These are phyloP conservation scores for Aspidiotus destructor DNA, from an alignment of 2,888 invertebrate species.

Conservation along the genomic window DNA sequence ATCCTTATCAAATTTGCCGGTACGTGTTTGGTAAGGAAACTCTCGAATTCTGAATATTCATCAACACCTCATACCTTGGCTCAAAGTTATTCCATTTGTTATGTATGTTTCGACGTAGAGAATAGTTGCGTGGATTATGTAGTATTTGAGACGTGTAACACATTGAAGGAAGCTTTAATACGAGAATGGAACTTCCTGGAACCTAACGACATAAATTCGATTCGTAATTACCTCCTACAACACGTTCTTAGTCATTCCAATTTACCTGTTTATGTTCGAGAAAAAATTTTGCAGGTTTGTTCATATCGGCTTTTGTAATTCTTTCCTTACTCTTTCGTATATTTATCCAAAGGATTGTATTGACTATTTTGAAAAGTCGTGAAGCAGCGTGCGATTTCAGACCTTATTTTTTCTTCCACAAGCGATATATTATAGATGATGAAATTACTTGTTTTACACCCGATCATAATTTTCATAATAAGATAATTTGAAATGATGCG, in stretches of 20 bases:
- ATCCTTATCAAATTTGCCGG: conserved; percentile 69
- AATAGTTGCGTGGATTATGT: conserved; percentile 65
- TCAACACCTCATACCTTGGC: neutral
- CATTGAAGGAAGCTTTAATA: conserved; percentile 69
- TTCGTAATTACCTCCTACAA: conserved; percentile 67
- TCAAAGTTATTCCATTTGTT: neutral
- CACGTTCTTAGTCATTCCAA: conserved; percentile 60
- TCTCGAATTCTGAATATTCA: neutral
- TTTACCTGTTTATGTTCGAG: conserved; percentile 64
- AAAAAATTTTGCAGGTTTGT: conserved; percentile 57
- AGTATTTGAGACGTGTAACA: conserved; percentile 74
- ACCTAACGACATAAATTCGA: conserved; percentile 56
- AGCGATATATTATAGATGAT: no score
- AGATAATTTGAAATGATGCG: no score
- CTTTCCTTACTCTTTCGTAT: conserved; percentile 11
- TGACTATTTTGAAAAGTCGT: no score
- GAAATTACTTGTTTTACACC: no score
- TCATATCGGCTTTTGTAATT: neutral
- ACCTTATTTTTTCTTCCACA: no score
- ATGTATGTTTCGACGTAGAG: conserved; percentile 43
- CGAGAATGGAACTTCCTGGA: conserved; percentile 70
- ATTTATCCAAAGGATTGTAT: neutral
- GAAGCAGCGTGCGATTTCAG: no score
- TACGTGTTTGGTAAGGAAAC: conserved; percentile 53
- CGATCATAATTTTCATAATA: no score